Evolutionary conservation across 2,888 invertebrate genomes (phyloP).

Genomic region (Chloroclystis v-ata): DNA sequence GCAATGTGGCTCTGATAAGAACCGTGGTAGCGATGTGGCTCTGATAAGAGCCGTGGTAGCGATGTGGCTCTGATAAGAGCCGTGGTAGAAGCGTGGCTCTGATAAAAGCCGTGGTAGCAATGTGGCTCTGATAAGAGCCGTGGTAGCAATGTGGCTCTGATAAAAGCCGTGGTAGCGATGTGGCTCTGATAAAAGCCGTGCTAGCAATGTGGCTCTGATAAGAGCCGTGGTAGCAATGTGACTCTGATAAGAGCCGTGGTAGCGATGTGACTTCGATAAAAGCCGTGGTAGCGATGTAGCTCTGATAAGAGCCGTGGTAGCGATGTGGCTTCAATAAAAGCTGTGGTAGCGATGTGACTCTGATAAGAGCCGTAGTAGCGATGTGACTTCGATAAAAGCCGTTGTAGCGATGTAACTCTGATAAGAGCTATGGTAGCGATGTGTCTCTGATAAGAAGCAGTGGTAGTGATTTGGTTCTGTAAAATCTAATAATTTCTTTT

Average conservation of each 20-base stretch:
- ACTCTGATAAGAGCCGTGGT: conserved; percentile 3
- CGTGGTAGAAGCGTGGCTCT: background rate
- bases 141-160: background rate
- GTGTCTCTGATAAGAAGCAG: conserved; percentile 1
- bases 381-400: background rate
- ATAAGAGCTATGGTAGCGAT: background rate
- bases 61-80: conserved; percentile 1
- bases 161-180: background rate
- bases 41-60: background rate
- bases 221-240: conserved; percentile 1
- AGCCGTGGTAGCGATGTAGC: background rate
- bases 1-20: conserved; percentile 5
- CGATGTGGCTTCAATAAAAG: background rate
- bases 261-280: background rate
- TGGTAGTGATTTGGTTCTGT: background rate
- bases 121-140: conserved; percentile 2
- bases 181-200: background rate
- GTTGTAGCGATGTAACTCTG: background rate
- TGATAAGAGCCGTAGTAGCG: background rate
- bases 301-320: background rate
- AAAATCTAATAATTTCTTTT: too few species aligned
- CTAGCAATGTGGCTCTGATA: background rate
- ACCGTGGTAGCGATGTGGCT: background rate
- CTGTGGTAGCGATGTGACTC: background rate
- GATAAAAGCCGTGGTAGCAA: background rate